These are phyloP conservation scores for Pavo muticus DNA, from an alignment of 2,113 vertebrate species.

Conservation along the genomic window DNA sequence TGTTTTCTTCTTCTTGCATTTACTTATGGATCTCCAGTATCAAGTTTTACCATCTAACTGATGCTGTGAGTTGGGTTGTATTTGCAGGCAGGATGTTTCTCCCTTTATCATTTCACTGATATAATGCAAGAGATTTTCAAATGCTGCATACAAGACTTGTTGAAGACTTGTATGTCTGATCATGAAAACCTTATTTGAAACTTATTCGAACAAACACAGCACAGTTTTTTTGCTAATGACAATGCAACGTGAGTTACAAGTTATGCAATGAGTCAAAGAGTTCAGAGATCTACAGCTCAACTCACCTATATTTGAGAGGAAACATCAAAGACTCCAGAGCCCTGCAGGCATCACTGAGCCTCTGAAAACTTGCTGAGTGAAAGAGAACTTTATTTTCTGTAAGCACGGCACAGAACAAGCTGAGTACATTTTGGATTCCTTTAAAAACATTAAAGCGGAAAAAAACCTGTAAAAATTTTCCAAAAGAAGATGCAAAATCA, in stretches of 20 bases:
- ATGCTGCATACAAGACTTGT: not conserved
- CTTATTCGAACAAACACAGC: not conserved
- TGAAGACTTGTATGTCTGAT: not conserved
- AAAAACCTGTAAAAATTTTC: not conserved
- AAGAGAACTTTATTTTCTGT: slow-evolving; percentile 99
- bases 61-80: not conserved
- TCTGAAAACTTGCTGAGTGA: slow-evolving; percentile 97
- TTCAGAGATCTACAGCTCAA: not conserved
- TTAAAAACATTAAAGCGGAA: slow-evolving; percentile 63
- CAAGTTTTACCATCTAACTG: not conserved
- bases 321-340: slow-evolving; percentile 97
- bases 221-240: not conserved
- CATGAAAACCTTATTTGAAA: not conserved
- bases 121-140: not conserved
- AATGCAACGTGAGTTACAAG: accelerated
- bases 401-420: slow-evolving; percentile 95
- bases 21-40: not conserved
- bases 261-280: not conserved
- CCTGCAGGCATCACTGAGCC: slow-evolving; percentile 93
- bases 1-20: not conserved
- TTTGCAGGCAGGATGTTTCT: not conserved
- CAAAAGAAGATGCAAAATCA: slow-evolving; percentile 13
- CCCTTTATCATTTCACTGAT: not conserved
- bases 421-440: slow-evolving; percentile 98
- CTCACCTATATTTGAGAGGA: slow-evolving; percentile 97